A percentile compares a stretch with the other conserved stretches of the same genome.
Conservation (phyloP, 2,113 vertebrate species). For the Labeo rohita region DNA sequence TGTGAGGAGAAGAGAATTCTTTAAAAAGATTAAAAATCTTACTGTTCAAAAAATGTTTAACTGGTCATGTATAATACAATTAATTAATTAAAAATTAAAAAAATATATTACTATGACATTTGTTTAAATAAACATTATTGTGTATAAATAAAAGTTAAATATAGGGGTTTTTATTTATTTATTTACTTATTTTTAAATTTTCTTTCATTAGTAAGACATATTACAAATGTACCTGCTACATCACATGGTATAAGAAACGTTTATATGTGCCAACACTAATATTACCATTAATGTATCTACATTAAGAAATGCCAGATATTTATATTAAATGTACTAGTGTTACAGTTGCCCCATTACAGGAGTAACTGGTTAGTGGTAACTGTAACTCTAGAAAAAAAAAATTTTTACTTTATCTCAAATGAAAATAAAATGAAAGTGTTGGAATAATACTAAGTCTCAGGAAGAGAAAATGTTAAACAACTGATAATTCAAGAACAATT, state of each 20-base stretch:
- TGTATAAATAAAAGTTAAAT: too few species aligned
- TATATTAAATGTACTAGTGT: not conserved
- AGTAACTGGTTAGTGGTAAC: not conserved
- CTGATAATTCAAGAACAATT: not conserved
- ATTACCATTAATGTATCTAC: not conserved
- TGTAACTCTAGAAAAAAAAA: not conserved
- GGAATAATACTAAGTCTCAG: not conserved
- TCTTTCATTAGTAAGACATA: not conserved
- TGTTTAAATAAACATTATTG: too few species aligned
- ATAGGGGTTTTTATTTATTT: too few species aligned
- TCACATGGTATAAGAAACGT: not conserved
- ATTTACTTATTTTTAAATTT: not conserved
- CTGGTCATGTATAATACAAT: too few species aligned
- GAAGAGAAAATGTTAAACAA: not conserved
- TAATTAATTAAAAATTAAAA: too few species aligned
- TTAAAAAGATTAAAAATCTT: too few species aligned
- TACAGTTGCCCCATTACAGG: not conserved
- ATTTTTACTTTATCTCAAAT: not conserved
- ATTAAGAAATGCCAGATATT: not conserved
- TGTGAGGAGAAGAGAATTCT: too few species aligned
- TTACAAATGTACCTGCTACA: not conserved
- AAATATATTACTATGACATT: too few species aligned
- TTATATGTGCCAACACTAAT: not conserved
- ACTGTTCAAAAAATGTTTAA: too few species aligned
- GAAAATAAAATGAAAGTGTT: not conserved